Evolutionary conservation across 2,888 invertebrate genomes (phyloP).

Genomic region (Ptilodon capucinus): DNA sequence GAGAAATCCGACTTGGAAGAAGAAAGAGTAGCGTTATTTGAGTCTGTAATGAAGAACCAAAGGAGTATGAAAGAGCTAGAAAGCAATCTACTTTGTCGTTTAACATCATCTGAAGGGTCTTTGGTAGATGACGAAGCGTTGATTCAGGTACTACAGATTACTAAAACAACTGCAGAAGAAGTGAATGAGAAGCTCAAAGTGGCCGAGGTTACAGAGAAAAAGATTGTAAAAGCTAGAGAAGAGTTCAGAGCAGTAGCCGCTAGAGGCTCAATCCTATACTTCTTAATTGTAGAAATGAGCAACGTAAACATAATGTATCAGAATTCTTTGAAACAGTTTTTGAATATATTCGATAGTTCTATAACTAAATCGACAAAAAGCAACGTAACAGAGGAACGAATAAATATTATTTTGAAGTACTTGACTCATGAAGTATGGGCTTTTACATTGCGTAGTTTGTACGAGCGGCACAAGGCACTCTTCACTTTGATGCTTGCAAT

Average conservation of each 20-base stretch:
- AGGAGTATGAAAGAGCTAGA: constrained; percentile 97
- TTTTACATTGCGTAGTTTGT: constrained; percentile 95
- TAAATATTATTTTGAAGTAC: constrained; percentile 93
- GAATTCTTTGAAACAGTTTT: constrained; percentile 96
- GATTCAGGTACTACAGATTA: constrained; percentile 93
- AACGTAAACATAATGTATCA: constrained; percentile 98
- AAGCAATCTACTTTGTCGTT: constrained; percentile 93
- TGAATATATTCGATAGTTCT: constrained; percentile 96
- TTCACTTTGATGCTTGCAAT: constrained; percentile 97
- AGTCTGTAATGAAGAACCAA: constrained; percentile 98
- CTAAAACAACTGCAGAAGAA: constrained; percentile 95
- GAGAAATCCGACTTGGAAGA: constrained; percentile 98
- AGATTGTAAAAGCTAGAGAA: constrained; percentile 96
- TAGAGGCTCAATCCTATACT: constrained; percentile 96
- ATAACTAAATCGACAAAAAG: constrained; percentile 95
- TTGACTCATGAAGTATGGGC: constrained; percentile 96
- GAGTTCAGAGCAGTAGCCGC: constrained; percentile 98
- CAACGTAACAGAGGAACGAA: constrained; percentile 91
- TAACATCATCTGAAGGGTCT: constrained; percentile 96
- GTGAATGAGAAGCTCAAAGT: constrained; percentile 96
- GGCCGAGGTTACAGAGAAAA: constrained; percentile 96
- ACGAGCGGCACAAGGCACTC: constrained; percentile 95
- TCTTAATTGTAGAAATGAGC: constrained; percentile 98
- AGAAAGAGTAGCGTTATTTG: constrained; percentile 95
- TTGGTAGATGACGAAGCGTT: constrained; percentile 97